Conservation (phyloP, 2,113 vertebrate genomes). For the Misgurnus anguillicaudatus region DNA sequence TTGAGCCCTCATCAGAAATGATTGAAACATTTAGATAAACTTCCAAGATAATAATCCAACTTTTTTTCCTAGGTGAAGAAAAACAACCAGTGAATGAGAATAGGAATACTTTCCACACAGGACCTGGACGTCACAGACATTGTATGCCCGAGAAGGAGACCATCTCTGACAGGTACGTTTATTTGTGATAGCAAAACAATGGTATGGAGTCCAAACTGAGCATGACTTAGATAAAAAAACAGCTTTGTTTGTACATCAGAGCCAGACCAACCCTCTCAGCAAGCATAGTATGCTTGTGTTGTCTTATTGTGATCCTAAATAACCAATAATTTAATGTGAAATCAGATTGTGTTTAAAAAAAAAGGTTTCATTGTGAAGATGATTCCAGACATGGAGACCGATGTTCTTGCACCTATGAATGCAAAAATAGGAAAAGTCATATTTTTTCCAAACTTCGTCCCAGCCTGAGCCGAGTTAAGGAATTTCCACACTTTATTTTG, state of each 20-base stretch:
- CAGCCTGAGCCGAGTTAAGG: slow-evolving; percentile 1
- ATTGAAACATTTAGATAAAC: background rate
- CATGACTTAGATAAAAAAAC: background rate
- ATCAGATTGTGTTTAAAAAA: background rate
- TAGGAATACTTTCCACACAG: background rate
- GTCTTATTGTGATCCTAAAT: background rate
- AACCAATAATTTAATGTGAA: background rate
- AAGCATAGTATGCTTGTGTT: background rate
- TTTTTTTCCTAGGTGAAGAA: slow-evolving; percentile 17
- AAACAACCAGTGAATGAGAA: background rate
- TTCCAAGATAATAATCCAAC: background rate
- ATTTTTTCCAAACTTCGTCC: background rate
- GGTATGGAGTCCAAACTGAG: background rate
- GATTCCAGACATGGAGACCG: background rate
- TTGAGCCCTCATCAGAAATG: background rate
- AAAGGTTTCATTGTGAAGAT: background rate
- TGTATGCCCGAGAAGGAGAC: background rate
- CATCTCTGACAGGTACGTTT: slow-evolving; percentile 35
- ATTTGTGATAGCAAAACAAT: background rate
- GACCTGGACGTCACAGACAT: background rate
- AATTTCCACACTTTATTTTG: background rate
- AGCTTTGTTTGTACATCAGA: background rate
- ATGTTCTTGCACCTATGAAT: slow-evolving; percentile 8
- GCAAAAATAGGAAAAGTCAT: background rate
- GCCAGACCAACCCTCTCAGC: background rate